phyloP scores from a whole-genome alignment of 2,113 vertebrate species.

The Rattus rattus region DNA sequence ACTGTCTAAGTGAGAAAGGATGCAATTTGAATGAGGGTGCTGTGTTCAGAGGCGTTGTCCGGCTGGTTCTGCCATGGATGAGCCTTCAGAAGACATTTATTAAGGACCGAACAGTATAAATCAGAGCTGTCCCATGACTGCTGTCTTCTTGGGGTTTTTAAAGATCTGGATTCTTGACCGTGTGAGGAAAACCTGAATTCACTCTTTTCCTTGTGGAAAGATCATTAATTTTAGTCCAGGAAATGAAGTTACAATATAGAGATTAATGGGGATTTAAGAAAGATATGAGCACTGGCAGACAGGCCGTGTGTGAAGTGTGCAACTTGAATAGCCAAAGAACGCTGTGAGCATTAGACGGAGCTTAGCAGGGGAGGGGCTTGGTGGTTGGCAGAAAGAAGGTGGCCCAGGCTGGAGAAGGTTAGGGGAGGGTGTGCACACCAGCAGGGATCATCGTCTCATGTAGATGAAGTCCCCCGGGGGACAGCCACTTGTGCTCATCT shows the following conservation, averaged over 20 bases:
- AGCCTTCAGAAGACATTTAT: slow-evolving; percentile 33
- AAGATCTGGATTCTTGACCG: slow-evolving; percentile 21
- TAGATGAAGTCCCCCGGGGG: not conserved
- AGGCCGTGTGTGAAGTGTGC: not conserved
- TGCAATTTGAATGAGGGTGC: not conserved
- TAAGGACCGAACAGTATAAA: not conserved
- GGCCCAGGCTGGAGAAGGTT: not conserved
- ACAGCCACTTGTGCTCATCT: not conserved
- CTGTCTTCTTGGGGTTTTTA: slow-evolving; percentile 4
- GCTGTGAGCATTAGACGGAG: not conserved
- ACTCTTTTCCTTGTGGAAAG: not conserved
- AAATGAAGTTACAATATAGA: not conserved
- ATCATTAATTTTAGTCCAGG: not conserved
- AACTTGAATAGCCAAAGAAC: not conserved
- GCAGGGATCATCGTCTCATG: not conserved
- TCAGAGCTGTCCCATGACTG: not conserved
- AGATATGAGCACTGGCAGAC: not conserved
- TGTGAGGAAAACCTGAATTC: not conserved
- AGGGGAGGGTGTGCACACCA: no score
- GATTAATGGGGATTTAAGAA: not conserved
- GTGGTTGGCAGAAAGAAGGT: not conserved
- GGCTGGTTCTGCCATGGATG: not conserved
- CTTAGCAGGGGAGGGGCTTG: no score
- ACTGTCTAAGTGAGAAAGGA: not conserved
- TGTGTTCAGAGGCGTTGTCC: not conserved